Evolutionary conservation across 2,797 vertebrate species (phyloP), one percentile per base, ranked within the genome.

Genomic region (Enteromius trimaculatus): DNA sequence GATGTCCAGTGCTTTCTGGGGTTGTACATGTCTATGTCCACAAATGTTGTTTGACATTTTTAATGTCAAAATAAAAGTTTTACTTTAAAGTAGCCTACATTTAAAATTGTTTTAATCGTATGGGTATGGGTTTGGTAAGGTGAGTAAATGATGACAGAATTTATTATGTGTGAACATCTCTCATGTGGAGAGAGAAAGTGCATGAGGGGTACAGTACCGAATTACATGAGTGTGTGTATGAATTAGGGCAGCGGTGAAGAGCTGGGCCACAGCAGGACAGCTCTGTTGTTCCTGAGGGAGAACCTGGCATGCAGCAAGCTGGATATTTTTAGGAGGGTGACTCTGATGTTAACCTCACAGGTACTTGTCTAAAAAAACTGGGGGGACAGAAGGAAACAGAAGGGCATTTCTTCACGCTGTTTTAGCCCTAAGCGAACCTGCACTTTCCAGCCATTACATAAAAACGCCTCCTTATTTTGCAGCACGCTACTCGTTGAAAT

Each of bases 251-350:
- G 86, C 86, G 80, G 81, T 85, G 79, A 83, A 82, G 26, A 89
- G 75, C 71, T 82, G 60, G 89, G 84, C 64, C 47, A 77, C 84
- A 81, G 80, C 58, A 87, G 88, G 81, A 89, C 88, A 85, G 83
- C 79, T 62, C 55, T 88, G 62, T 79, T 79, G 71, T 80, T 89
- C 84, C 83, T 82, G 47, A 71, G 85, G 79, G 87, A 85, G 72
- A 88, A 89, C 89, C 90, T 92, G 90, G 87, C 89, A 79, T 90
- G 83, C 88, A 92, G 93, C 91, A 91, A 86, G 89, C 85, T 88
- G 85, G 93, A 93, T 94, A 94, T 94, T 95, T 94, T 94, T 92
- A 92, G 94, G 90, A 91, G 89, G 91, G 90, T 91, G 91, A 94
- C 90, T 92, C 91, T 90, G 84, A 91, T 9, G 80, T 82, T 90